A percentile compares a stretch with the other conserved stretches of the same genome.
phyloP scores from a whole-genome alignment of 2,113 vertebrate species.

The Dendrocopos noguchii region DNA sequence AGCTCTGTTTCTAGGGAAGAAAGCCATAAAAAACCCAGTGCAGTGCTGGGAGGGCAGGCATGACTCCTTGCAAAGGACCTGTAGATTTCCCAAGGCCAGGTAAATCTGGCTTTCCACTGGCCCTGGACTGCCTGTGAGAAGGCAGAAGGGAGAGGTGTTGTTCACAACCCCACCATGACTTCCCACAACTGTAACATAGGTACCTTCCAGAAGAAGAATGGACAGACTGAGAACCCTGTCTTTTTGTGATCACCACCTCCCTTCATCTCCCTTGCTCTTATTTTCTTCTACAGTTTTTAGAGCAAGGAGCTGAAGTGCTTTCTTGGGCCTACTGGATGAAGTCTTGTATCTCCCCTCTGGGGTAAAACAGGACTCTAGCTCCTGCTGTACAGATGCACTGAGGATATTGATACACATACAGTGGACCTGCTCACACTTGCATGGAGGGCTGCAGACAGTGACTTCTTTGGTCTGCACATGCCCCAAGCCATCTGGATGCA shows the following conservation, averaged over 20 bases:
- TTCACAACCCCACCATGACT: background rate
- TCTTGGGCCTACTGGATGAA: background rate
- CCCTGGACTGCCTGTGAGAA: background rate
- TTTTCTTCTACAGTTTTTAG: background rate
- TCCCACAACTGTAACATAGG: background rate
- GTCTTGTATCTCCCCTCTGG: background rate
- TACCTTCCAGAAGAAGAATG: background rate
- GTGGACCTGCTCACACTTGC: background rate
- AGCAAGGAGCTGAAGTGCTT: background rate
- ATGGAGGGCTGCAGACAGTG: accelerated
- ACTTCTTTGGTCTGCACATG: background rate
- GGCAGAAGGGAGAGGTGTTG: background rate
- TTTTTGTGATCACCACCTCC: background rate
- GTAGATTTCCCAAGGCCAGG: background rate
- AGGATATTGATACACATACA: background rate
- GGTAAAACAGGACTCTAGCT: background rate
- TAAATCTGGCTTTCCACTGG: background rate
- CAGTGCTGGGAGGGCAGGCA: background rate
- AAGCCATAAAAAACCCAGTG: background rate
- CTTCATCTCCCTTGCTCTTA: background rate
- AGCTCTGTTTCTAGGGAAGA: background rate
- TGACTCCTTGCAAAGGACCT: background rate
- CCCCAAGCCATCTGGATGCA: background rate
- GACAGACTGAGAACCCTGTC: background rate
- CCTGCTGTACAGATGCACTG: background rate